Conservation (phyloP, 2,797 vertebrate species). For the Arvicola amphibius region DNA sequence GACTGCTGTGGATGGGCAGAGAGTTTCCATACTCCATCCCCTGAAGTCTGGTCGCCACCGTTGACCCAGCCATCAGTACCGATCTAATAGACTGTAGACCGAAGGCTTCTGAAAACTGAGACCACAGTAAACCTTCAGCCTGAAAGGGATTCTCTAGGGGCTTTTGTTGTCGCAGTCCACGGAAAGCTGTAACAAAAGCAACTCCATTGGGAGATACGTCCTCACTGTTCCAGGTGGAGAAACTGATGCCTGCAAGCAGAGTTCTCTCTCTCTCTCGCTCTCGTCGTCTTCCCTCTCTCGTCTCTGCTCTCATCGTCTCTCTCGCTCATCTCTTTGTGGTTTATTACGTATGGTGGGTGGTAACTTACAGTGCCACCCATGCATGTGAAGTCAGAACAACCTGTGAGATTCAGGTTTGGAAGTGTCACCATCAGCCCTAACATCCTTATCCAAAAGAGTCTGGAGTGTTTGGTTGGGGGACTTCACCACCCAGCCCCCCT, state of each 20-base stretch:
- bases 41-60: neutral
- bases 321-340: no score
- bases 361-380: neutral
- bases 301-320: no score
- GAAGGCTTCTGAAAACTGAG: neutral
- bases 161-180: neutral
- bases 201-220: no score
- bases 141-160: neutral
- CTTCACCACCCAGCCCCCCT: no score
- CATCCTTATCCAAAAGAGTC: no score
- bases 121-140: neutral
- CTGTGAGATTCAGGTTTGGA: neutral
- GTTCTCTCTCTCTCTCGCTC: neutral
- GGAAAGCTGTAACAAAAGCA: neutral
- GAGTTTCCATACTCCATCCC: neutral
- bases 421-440: no score
- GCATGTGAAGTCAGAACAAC: neutral
- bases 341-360: neutral
- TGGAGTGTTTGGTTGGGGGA: no score
- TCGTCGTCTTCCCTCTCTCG: no score
- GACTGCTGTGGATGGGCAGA: neutral
- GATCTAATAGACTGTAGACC: neutral
- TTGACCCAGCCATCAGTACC: neutral
- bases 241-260: neutral
- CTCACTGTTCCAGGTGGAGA: neutral